A percentile compares a stretch with the other conserved stretches of the same genome.
These are phyloP conservation scores for Subacronicta megacephala DNA, from an alignment of 2,888 invertebrate genomes.

Conservation along the genomic window DNA sequence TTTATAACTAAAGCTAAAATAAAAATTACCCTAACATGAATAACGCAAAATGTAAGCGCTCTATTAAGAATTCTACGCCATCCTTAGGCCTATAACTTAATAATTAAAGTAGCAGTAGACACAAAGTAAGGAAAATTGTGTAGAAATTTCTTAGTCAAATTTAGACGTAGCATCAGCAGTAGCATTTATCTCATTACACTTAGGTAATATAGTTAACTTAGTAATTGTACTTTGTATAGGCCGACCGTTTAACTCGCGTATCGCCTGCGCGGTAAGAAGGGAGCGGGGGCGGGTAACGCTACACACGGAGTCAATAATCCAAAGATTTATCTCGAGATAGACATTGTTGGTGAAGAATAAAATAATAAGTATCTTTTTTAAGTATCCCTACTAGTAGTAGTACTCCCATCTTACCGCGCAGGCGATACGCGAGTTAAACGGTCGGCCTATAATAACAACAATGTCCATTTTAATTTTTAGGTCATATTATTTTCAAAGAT, in stretches of 20 bases:
- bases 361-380: no score
- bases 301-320: no score
- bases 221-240: conserved; percentile 14
- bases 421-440: no score
- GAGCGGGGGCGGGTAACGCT: no score
- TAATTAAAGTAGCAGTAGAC: conserved; percentile 34
- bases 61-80: conserved; percentile 38
- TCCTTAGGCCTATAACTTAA: conserved; percentile 38
- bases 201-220: conserved; percentile 22
- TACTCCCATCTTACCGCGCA: no score
- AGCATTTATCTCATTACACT: conserved; percentile 17
- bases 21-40: conserved; percentile 21
- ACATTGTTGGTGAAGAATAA: no score
- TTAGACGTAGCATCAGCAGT: conserved; percentile 14
- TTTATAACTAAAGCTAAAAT: conserved; percentile 3
- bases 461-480: conserved; percentile 18
- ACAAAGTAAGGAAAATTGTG: conserved; percentile 33
- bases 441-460: conserved; percentile 11
- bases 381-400: no score
- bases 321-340: no score
- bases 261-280: no score
- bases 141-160: conserved; percentile 37
- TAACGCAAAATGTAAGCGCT: conserved; percentile 33
- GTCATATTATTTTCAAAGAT: conserved; percentile 1
- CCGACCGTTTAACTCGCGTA: no score